Evolutionary conservation across 2,888 invertebrate species (phyloP), one percentile per base, ranked within the genome.

Genomic region (Drosophila mayaguana): DNA sequence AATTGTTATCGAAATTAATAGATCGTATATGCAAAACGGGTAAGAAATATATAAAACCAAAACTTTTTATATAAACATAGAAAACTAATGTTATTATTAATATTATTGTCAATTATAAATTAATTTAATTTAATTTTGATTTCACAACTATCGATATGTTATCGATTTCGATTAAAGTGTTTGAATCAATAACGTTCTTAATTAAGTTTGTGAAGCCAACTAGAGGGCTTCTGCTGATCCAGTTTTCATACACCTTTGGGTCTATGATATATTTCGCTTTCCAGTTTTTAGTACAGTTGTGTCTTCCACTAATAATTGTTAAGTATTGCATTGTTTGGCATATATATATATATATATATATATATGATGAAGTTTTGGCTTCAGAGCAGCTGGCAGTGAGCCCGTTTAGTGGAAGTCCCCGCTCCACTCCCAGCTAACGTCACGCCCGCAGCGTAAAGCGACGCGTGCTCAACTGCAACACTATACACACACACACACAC

Each of bases 401-500:
- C n/a, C 36, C 45, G 45, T 22, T 40, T 20, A 28, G 38, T 25
- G 16, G 8, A 18, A 38, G 36, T 28, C 42, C 18, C 28, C 16
- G 1, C 60, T 20, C 7, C 18, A 45, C 36, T 54, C 48, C 28
- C 53, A 55, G 48, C 53, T 50, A 51, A 46, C 78, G 70, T 81
- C 87, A 81, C 89, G 89, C 84, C 71, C 81, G 81, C 72, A 89
- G 78, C 79, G 84, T 78, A 83, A 76, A 76, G 88, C 79, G 76
- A 71, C 79, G 89, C 83, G 83, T 84, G 83, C 78, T 83, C 72
- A 43, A 72, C 78, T 89, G 87, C 89, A 87, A 64, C 82, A 70
- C 80, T 71, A 60, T 18, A 34, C 45, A 32, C 32, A 60, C 42
- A 20, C 11, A 56, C 45, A 46, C 25, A 40, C 50, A 34, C 20